Percentiles rank a stretch among this genome's conserved stretches.
Conservation (phyloP, 2,797 vertebrate genomes). For the Apodemus agrarius region DNA sequence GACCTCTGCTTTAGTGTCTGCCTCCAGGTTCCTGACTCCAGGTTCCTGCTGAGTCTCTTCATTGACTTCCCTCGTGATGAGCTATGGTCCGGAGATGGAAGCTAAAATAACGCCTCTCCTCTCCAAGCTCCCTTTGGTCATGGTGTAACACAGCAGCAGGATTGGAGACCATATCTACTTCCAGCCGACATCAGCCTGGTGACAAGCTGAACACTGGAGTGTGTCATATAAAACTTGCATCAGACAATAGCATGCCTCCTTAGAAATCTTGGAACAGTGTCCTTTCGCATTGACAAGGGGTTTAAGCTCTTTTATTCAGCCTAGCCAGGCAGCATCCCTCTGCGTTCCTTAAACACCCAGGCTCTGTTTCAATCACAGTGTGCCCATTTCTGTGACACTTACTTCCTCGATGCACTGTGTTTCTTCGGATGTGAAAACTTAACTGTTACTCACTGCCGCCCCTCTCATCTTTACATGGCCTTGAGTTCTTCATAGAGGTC, state of each 20-base stretch:
- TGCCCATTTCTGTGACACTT: background rate
- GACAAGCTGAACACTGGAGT: background rate
- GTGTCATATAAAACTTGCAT: background rate
- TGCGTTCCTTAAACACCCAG: background rate
- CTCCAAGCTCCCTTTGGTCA: background rate
- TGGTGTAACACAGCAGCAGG: background rate
- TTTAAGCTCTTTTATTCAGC: background rate
- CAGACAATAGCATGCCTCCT: background rate
- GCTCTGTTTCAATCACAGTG: background rate
- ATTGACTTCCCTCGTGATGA: too few species aligned
- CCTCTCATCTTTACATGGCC: background rate
- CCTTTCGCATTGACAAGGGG: background rate
- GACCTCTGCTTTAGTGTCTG: background rate
- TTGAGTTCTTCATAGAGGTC: background rate
- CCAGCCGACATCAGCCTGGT: background rate
- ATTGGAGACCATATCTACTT: background rate
- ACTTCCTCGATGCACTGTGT: background rate
- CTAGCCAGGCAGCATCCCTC: background rate
- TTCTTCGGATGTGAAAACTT: slow-evolving; percentile 17
- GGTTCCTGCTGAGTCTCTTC: background rate
- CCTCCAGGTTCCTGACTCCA: background rate
- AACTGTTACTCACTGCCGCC: background rate
- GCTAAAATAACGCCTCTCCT: background rate
- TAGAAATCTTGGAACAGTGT: background rate
- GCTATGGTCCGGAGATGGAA: background rate